phyloP scores from a whole-genome alignment of 2,113 vertebrate species.

The Spea multiplicata region DNA sequence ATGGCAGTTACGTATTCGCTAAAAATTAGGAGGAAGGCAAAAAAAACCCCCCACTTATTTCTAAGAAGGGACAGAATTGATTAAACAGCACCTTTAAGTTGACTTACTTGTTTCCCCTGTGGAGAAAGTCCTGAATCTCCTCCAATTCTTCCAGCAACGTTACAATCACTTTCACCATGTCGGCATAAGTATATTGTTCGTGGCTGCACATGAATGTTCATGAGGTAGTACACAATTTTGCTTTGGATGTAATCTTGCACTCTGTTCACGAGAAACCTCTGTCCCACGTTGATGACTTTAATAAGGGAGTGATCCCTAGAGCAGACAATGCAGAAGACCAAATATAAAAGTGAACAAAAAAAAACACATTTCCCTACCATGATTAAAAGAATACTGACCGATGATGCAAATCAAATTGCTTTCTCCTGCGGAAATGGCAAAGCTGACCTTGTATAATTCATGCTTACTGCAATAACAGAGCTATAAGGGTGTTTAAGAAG shows the following conservation, averaged over 20 bases:
- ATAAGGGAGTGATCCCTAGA: constrained; percentile 90
- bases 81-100: background rate
- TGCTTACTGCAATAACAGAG: too few species aligned
- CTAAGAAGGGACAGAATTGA: too few species aligned
- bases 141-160: constrained; percentile 83
- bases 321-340: constrained; percentile 38
- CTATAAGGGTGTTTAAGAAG: too few species aligned
- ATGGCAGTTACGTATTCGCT: too few species aligned
- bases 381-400: too few species aligned
- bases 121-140: constrained; percentile 86
- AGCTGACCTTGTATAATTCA: too few species aligned
- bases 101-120: constrained; percentile 80
- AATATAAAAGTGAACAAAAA: background rate
- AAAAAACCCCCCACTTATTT: too few species aligned
- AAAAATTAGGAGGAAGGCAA: too few species aligned
- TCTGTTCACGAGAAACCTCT: constrained; percentile 89
- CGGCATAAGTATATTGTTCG: constrained; percentile 96
- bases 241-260: constrained; percentile 98
- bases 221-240: constrained; percentile 97
- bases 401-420: too few species aligned
- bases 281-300: constrained; percentile 95
- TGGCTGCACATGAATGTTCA: constrained; percentile 95
- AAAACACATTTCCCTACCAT: background rate
- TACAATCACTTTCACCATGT: constrained; percentile 90
- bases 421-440: too few species aligned